phyloP scores from a whole-genome alignment of 2,797 vertebrate genomes.

The Helicolenus hilgendorfi region DNA sequence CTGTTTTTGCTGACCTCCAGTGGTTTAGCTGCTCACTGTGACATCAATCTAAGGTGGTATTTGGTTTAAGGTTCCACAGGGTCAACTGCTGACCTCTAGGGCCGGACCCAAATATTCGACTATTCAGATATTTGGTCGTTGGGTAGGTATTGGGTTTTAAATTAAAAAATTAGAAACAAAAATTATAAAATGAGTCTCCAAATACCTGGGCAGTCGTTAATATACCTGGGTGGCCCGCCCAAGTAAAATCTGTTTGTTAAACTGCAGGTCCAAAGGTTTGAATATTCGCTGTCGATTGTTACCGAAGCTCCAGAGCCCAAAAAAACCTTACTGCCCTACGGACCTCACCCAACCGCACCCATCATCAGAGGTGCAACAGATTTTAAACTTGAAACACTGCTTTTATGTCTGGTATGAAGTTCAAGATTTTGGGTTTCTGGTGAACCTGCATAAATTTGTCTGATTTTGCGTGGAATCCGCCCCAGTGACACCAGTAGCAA shows the following conservation, averaged over 20 bases:
- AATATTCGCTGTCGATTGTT: neutral
- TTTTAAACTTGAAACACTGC: neutral
- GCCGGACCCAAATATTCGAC: neutral
- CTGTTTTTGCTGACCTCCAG: neutral
- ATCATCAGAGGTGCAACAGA: neutral
- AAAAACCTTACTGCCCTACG: neutral
- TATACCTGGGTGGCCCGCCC: neutral
- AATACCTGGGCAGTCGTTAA: neutral
- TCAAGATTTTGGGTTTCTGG: neutral
- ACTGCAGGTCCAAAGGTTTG: neutral
- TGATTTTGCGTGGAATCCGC: neutral
- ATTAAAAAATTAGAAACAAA: neutral
- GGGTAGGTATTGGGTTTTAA: neutral
- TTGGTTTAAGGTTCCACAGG: neutral
- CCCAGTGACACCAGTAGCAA: neutral
- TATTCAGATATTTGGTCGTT: too few species aligned
- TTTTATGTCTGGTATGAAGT: neutral
- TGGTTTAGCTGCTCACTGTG: neutral
- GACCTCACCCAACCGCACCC: neutral
- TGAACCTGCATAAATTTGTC: neutral
- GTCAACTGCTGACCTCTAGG: neutral
- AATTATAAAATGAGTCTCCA: neutral
- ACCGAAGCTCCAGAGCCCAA: neutral
- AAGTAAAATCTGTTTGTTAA: neutral
- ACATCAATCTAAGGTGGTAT: neutral